Evolutionary conservation across 64 coral and sea anemone species (phyloP).

Genomic region (Dendrophyllia cribrosa): DNA sequence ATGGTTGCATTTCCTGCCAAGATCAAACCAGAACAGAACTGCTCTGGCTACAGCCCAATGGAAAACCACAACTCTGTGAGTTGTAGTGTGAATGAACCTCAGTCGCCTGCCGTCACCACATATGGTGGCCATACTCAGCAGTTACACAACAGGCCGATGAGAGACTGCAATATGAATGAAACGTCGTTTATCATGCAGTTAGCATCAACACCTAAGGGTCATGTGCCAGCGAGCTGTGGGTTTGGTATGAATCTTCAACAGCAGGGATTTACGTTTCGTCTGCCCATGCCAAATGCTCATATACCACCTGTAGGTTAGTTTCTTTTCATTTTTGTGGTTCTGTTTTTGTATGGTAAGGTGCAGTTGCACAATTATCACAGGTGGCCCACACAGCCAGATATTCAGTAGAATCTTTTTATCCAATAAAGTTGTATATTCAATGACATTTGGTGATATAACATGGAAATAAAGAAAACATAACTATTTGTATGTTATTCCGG

Average conservation of each 20-base stretch:
- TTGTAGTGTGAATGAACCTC: slow-evolving; percentile 67
- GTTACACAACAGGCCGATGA: slow-evolving; percentile 41
- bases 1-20: slow-evolving; percentile 86
- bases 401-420: too few relatives aligned
- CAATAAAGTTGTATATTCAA: too few relatives aligned
- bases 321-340: background rate
- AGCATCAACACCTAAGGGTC: slow-evolving; percentile 68
- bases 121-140: slow-evolving; percentile 47
- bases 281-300: slow-evolving; percentile 72
- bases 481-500: too few relatives aligned
- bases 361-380: too few relatives aligned
- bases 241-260: slow-evolving; percentile 75
- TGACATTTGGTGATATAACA: too few relatives aligned
- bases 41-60: slow-evolving; percentile 71
- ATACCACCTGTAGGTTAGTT: slow-evolving; percentile 77
- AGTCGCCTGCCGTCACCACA: slow-evolving; percentile 79
- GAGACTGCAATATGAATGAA: slow-evolving; percentile 79
- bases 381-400: too few relatives aligned
- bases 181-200: slow-evolving; percentile 65
- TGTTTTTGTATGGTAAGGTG: too few relatives aligned
- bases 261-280: slow-evolving; percentile 81
- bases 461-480: too few relatives aligned
- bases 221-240: slow-evolving; percentile 61
- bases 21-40: slow-evolving; percentile 94
- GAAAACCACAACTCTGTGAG: slow-evolving; percentile 76